Conservation (phyloP, 53 echinoderm and acorn worm genomes). For the Henricia sp. region DNA sequence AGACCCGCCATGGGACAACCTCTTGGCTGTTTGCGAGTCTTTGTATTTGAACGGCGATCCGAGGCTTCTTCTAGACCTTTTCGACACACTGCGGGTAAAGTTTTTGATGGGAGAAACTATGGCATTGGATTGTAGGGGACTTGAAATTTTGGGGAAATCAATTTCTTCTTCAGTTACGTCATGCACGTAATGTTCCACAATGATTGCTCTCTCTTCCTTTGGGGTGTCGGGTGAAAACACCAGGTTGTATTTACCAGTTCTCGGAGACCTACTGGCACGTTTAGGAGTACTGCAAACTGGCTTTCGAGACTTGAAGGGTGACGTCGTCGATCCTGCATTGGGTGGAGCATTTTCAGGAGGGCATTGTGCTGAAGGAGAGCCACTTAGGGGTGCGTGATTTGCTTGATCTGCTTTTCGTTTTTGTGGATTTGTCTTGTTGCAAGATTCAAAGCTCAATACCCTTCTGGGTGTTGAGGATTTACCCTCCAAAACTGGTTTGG, state of each 20-base stretch:
- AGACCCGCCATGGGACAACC: constrained; percentile 5
- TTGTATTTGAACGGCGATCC: constrained; percentile 25
- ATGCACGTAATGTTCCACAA: constrained; percentile 84
- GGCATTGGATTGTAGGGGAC: constrained; percentile 72
- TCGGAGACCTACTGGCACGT: neutral
- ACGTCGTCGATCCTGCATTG: neutral
- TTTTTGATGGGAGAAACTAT: constrained; percentile 84
- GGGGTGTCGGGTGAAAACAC: constrained; percentile 84
- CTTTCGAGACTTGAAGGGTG: neutral
- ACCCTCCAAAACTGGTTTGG: neutral
- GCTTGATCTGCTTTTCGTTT: constrained; percentile 6
- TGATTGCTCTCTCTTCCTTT: constrained; percentile 72
- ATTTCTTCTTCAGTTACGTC: constrained; percentile 88
- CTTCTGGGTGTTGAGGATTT: neutral
- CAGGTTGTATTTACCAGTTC: constrained; percentile 43
- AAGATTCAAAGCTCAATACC: constrained; percentile 1
- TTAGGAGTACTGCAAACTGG: constrained; percentile 73
- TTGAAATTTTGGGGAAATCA: constrained; percentile 90
- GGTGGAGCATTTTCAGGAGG: neutral
- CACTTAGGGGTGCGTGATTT: neutral
- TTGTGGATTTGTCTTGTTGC: neutral
- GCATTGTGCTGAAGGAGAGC: too few species aligned
- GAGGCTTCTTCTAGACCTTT: neutral
- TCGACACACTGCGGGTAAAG: constrained; percentile 21
- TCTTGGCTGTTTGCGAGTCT: neutral